Evolutionary conservation across 2,797 vertebrate species (phyloP).

Genomic region (Malacoraja senta): DNA sequence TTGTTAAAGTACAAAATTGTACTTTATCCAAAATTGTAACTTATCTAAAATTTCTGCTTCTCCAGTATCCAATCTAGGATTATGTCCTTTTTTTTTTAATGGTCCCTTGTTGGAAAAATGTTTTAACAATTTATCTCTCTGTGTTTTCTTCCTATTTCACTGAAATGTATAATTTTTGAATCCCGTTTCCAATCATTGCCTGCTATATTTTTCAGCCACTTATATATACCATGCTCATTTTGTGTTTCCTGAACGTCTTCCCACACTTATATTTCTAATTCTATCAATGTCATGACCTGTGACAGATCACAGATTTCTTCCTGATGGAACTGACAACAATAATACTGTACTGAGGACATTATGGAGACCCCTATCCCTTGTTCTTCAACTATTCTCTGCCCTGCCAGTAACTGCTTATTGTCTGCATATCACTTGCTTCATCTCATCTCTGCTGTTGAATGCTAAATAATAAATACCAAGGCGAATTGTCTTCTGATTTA

Average conservation of each 20-base stretch:
- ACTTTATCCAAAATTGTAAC: no score
- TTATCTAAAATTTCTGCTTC: no score
- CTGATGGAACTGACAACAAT: neutral
- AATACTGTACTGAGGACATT: neutral
- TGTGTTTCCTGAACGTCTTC: neutral
- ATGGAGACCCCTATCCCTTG: neutral
- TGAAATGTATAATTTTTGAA: neutral
- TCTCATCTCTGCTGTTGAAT: neutral
- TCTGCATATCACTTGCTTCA: neutral
- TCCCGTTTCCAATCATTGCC: neutral
- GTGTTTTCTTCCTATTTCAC: neutral
- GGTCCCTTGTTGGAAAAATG: neutral
- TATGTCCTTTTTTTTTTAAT: neutral
- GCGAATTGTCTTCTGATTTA: neutral
- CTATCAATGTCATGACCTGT: neutral
- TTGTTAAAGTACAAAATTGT: no score
- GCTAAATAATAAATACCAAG: neutral
- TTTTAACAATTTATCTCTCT: neutral
- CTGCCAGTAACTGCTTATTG: neutral
- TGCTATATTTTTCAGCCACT: neutral
- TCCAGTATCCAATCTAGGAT: no score
- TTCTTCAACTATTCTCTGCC: neutral
- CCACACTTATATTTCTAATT: neutral
- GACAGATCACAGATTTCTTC: neutral
- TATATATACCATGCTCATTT: neutral